These are phyloP conservation scores for Leptatherina wallacei DNA, from an alignment of 2,797 vertebrate genomes.

Conservation along the genomic window DNA sequence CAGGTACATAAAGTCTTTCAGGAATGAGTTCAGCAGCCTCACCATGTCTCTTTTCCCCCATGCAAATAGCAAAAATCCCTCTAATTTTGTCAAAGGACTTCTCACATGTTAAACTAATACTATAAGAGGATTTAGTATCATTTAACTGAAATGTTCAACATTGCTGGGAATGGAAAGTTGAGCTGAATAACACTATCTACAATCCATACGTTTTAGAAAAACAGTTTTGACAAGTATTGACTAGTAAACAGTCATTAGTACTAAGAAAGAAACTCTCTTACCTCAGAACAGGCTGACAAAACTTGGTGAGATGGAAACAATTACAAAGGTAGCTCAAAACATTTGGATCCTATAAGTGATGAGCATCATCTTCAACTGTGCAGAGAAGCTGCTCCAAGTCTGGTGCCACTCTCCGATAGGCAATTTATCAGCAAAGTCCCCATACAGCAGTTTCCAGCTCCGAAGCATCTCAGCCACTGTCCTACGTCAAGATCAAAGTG, in stretches of 20 bases:
- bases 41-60: slow-evolving; percentile 10
- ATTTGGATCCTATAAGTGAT: slow-evolving; percentile 19
- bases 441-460: slow-evolving; percentile 46
- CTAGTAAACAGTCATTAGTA: neutral
- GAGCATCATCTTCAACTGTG: slow-evolving; percentile 15
- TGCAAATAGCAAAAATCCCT: slow-evolving; percentile 30
- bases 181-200: slow-evolving; percentile 25
- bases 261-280: slow-evolving; percentile 53
- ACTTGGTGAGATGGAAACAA: slow-evolving; percentile 25
- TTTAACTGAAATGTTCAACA: slow-evolving; percentile 18
- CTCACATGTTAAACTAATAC: slow-evolving; percentile 25
- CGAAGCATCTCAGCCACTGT: slow-evolving; percentile 55
- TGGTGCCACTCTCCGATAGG: slow-evolving; percentile 13
- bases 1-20: slow-evolving; percentile 39
- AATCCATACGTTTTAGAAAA: neutral
- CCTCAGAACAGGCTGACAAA: slow-evolving; percentile 39
- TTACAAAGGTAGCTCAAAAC: slow-evolving; percentile 12
- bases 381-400: slow-evolving; percentile 2
- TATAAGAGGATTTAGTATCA: neutral
- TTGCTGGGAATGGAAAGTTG: slow-evolving; percentile 5
- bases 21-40: slow-evolving; percentile 44
- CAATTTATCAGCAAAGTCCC: slow-evolving; percentile 32
- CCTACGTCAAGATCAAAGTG: slow-evolving; percentile 69
- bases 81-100: slow-evolving; percentile 22
- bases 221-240: neutral